These are phyloP conservation scores for Manis javanica DNA, from an alignment of 2,797 vertebrate species.

Conservation along the genomic window DNA sequence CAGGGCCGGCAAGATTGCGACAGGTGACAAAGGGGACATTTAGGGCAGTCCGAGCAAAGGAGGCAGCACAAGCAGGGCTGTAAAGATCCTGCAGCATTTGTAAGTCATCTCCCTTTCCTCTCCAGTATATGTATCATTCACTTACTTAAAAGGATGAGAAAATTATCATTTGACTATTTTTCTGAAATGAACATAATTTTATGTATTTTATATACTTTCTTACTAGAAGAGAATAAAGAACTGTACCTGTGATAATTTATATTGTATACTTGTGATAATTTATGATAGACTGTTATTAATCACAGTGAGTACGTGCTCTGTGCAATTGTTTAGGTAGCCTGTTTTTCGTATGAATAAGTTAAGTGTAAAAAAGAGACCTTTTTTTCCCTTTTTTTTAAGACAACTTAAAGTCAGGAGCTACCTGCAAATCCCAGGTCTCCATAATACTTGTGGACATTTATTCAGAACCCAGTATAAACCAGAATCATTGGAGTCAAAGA, in stretches of 20 bases:
- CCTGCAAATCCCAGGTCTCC: background rate
- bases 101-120: background rate
- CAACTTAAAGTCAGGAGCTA: background rate
- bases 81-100: background rate
- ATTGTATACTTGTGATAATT: no score
- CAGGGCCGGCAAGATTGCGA: background rate
- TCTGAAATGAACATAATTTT: background rate
- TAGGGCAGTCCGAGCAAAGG: background rate
- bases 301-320: background rate
- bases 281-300: background rate
- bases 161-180: background rate
- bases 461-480: background rate
- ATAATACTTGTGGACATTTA: background rate
- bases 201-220: background rate
- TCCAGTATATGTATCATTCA: background rate
- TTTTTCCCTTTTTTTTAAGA: background rate
- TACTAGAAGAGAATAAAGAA: background rate
- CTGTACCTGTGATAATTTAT: background rate
- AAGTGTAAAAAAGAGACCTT: background rate
- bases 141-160: background rate
- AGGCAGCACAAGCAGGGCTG: background rate
- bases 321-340: background rate
- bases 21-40: rapidly evolving
- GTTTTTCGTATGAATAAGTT: background rate
- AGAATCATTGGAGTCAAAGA: background rate